Percentiles rank a stretch among this genome's conserved stretches.
Conservation (phyloP, 2,113 vertebrate genomes). For the Mandrillus leucophaeus region DNA sequence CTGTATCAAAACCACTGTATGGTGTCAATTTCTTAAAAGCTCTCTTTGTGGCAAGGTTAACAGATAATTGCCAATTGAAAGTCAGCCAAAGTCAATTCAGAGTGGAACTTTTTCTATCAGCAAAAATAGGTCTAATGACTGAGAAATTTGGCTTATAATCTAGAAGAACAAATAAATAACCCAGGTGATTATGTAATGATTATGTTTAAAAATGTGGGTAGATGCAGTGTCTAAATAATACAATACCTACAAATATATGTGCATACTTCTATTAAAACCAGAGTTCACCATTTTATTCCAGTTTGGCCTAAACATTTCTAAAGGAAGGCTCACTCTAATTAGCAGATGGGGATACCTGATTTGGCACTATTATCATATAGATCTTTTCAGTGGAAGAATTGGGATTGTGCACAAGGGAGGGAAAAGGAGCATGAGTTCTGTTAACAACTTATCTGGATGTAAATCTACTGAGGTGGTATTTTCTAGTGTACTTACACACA, state of each 20-base stretch:
- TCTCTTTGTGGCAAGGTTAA: background rate
- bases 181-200: background rate
- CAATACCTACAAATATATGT: background rate
- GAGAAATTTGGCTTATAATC: background rate
- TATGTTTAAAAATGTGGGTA: background rate
- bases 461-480: background rate
- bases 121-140: background rate
- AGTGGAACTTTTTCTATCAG: background rate
- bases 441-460: background rate
- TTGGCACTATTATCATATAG: background rate
- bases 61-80: background rate
- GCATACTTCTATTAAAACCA: background rate
- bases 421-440: accelerated
- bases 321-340: background rate
- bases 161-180: background rate
- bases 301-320: background rate
- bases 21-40: background rate
- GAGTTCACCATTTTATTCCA: background rate
- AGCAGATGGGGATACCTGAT: background rate
- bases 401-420: background rate
- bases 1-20: background rate
- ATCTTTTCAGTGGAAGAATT: background rate
- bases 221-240: background rate
- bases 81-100: background rate
- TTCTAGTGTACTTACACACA: background rate